A percentile compares a stretch with the other conserved stretches of the same genome.
Conservation (phyloP, 2,797 vertebrate genomes). For the Lagorchestes hirsutus region DNA sequence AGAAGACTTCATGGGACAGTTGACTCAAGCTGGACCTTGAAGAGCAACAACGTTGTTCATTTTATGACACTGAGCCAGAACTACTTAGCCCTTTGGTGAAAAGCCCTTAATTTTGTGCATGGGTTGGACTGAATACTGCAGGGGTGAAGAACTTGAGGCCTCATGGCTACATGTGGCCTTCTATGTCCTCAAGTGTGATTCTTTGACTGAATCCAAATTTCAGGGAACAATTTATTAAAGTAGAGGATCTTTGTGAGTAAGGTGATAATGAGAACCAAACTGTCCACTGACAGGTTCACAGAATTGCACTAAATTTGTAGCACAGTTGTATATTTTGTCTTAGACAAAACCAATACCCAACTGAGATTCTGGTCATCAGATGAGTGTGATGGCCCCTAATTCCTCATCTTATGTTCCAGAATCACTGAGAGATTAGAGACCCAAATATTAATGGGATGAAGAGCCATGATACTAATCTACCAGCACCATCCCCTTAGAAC, state of each 20-base stretch:
- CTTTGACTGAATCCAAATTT: too few species aligned
- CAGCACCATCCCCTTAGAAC: background rate
- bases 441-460: background rate
- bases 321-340: background rate
- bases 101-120: background rate
- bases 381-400: background rate
- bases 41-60: background rate
- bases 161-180: too few species aligned
- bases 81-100: background rate
- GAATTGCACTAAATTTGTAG: background rate
- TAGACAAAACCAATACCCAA: background rate
- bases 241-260: background rate
- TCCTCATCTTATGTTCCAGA: background rate
- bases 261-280: background rate
- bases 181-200: too few species aligned
- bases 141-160: too few species aligned
- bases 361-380: background rate
- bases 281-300: background rate
- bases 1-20: background rate
- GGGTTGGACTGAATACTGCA: background rate
- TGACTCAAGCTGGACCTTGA: background rate
- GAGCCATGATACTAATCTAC: background rate
- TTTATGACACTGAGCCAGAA: background rate
- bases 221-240: too few species aligned
- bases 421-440: constrained; percentile 13